phyloP scores from a whole-genome alignment of 2,113 vertebrate genomes.

The Saccopteryx leptura region DNA sequence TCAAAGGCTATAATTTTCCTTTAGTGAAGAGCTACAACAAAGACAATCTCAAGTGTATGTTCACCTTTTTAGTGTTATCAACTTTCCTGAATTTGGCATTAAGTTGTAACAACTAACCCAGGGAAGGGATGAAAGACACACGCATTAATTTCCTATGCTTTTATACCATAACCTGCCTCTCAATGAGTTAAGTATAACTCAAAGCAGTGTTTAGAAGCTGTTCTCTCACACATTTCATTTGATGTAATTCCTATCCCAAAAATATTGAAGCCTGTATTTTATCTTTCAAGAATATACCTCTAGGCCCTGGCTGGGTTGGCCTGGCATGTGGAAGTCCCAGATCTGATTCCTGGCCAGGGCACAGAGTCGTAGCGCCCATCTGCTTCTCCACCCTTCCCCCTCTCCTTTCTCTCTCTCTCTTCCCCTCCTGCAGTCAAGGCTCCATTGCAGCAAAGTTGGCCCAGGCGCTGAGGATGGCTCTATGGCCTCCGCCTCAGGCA shows the following conservation, averaged over 20 bases:
- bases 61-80: slow-evolving; percentile 37
- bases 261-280: background rate
- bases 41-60: slow-evolving; percentile 33
- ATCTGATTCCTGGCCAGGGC: too few species aligned
- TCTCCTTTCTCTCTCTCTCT: too few species aligned
- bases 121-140: background rate
- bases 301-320: background rate
- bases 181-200: slow-evolving; percentile 29
- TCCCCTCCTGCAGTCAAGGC: too few species aligned
- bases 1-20: slow-evolving; percentile 64
- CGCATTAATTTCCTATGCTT: slow-evolving; percentile 45
- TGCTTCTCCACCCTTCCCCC: too few species aligned
- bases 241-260: slow-evolving; percentile 36
- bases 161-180: background rate
- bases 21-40: slow-evolving; percentile 44
- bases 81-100: slow-evolving; percentile 60
- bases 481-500: too few species aligned
- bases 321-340: too few species aligned
- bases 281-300: slow-evolving; percentile 38
- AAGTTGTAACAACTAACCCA: slow-evolving; percentile 54
- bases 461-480: too few species aligned
- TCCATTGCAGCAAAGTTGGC: too few species aligned
- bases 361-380: too few species aligned
- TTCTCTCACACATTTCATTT: slow-evolving; percentile 23
- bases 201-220: slow-evolving; percentile 50